Conservation (phyloP, 2,888 invertebrate genomes). For the Apotomis betuletana region DNA sequence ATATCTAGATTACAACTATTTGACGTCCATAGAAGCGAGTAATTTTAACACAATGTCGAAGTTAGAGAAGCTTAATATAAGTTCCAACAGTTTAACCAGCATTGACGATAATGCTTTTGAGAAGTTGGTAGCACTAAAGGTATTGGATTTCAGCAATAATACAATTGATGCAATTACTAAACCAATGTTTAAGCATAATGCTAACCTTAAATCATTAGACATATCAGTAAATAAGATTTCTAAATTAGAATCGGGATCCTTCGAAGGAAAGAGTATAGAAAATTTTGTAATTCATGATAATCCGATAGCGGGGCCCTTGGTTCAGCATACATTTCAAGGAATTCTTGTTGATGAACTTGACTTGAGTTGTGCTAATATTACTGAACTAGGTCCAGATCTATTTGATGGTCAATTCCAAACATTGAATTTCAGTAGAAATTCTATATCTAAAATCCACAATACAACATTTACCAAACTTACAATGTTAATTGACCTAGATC, state of each 20-base stretch:
- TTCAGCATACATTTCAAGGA: slow-evolving; percentile 32
- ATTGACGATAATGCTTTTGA: slow-evolving; percentile 11
- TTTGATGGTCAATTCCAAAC: slow-evolving; percentile 10
- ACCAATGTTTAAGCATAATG: slow-evolving; percentile 6
- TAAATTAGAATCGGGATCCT: slow-evolving; percentile 30
- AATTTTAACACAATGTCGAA: slow-evolving; percentile 27
- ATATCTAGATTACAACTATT: slow-evolving; percentile 28
- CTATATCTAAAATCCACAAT: slow-evolving; percentile 27
- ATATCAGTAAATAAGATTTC: slow-evolving; percentile 22
- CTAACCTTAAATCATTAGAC: slow-evolving; percentile 20
- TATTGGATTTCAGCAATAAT: slow-evolving; percentile 28
- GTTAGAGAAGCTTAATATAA: slow-evolving; percentile 21
- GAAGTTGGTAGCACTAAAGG: slow-evolving; percentile 11
- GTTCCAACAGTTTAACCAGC: slow-evolving; percentile 22
- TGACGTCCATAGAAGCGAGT: slow-evolving; percentile 19
- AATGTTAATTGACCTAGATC: slow-evolving; percentile 19
- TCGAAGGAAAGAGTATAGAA: slow-evolving; percentile 29
- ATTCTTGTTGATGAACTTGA: slow-evolving; percentile 21
- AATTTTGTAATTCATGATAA: slow-evolving; percentile 26
- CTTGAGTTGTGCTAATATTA: slow-evolving; percentile 25
- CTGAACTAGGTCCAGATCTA: slow-evolving; percentile 27
- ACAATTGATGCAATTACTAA: slow-evolving; percentile 23
- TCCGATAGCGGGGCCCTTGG: slow-evolving; percentile 18
- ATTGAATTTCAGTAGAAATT: slow-evolving; percentile 33
- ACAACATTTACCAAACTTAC: slow-evolving; percentile 28